Evolutionary conservation across 2,888 invertebrate genomes (phyloP), one percentile per base, ranked within the genome.

Genomic region (Serrognathus titanus): DNA sequence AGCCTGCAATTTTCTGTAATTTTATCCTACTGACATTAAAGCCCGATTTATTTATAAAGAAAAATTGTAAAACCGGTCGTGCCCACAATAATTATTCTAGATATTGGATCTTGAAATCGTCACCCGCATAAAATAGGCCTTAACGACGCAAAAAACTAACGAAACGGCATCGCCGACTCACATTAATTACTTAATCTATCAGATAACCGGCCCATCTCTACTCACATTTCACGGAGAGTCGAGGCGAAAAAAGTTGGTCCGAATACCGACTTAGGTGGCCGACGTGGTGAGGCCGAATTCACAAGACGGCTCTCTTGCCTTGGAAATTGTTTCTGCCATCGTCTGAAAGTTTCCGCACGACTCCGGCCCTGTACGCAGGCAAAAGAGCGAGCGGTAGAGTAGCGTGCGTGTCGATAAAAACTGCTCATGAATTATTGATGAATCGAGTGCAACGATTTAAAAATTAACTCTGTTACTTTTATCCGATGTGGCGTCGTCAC

Each of bases 181-280:
- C 73, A 73, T 74, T 74, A 74, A 75, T 75, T 74, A 72, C 73
- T 75, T 74, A 74, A 74, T 75, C 72, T 73, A 73, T 73, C 74
- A 72, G 74, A 74, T 73, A 74, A 73, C 69, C 66, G 64, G 60
- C 66, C 70, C 72, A 71, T 71, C 71, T 69, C 51, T 13, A 51
- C 51, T 49, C 51, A 51, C 59, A 61, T 54, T 59, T 58, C 48
- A 59, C 56, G 40, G 24, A 51, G 57, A 48, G 55, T 50, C 60
- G 55, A 47, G 48, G 48, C 20, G 39, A 58, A 58, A 55, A 55
- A 58, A 51, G 51, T 45, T 43, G 47, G 40, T 16, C 13, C 38
- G 37, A 37, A 48, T 39, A 7, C 54, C 61, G 36, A 48, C 52
- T 48, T 46, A 53, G 61, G 59, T 61, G 61, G 57, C 53, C 53